phyloP scores from a whole-genome alignment of 1,140 invertebrate species.

The Carposina sasakii region DNA sequence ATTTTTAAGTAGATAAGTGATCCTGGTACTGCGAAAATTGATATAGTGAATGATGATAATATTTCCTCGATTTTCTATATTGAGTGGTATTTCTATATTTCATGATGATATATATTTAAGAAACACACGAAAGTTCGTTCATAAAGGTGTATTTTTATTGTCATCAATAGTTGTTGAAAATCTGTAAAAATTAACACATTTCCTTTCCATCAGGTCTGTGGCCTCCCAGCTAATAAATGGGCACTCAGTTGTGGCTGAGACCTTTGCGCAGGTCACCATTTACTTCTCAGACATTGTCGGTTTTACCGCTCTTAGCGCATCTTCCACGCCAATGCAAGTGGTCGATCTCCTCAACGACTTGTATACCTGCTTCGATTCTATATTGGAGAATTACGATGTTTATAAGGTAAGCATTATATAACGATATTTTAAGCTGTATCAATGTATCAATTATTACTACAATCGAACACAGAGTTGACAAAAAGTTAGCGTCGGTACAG shows the following conservation, averaged over 20 bases:
- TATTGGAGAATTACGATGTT: conserved; percentile 96
- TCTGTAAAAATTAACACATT: conserved; percentile 9
- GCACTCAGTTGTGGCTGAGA: conserved; percentile 91
- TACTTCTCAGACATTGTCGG: conserved; percentile 98
- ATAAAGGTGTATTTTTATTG: no score
- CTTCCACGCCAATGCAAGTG: conserved; percentile 94
- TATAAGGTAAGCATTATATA: conserved; percentile 90
- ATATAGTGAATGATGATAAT: no score
- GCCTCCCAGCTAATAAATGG: conserved; percentile 91
- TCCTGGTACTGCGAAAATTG: no score
- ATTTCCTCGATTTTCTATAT: no score
- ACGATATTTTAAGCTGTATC: no score
- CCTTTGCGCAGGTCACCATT: conserved; percentile 93
- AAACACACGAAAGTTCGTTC: no score
- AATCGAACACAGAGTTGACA: no score
- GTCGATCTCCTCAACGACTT: conserved; percentile 96
- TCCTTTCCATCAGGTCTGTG: conserved; percentile 78
- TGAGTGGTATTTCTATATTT: no score
- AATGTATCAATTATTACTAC: no score
- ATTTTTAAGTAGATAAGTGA: no score
- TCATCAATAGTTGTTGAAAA: conserved; percentile 13
- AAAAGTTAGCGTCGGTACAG: no score
- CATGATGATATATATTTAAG: no score
- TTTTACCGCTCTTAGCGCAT: conserved; percentile 92
- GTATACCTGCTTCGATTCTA: conserved; percentile 96